phyloP scores from a whole-genome alignment of 2,888 invertebrate species.

The Melanchra persicariae region DNA sequence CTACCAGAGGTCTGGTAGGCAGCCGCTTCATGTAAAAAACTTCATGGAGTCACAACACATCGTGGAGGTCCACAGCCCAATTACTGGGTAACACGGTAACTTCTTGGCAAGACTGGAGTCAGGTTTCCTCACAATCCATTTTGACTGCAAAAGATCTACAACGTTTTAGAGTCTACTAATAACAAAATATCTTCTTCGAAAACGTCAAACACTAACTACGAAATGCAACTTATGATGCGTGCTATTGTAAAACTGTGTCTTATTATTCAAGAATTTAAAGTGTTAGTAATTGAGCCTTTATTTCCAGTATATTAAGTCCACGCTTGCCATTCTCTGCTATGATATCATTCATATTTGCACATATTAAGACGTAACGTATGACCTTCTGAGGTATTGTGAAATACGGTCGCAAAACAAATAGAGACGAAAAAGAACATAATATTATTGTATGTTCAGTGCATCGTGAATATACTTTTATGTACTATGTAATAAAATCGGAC shows the following conservation, averaged over 20 bases:
- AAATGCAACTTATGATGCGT: conserved; percentile 2
- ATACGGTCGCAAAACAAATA: conserved; percentile 35
- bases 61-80: no score
- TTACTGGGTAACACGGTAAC: no score
- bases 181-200: background rate
- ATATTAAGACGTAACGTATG: conserved; percentile 50
- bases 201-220: background rate
- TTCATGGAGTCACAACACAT: no score
- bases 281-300: conserved; percentile 41
- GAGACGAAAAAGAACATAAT: conserved; percentile 24
- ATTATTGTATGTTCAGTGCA: conserved; percentile 23
- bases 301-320: conserved; percentile 30
- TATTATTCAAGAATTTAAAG: conserved; percentile 24
- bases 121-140: no score
- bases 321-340: conserved; percentile 30
- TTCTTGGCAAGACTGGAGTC: no score
- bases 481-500: background rate
- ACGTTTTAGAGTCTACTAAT: background rate
- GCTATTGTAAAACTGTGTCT: conserved; percentile 16
- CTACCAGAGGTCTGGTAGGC: no score
- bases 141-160: no score
- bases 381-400: conserved; percentile 45
- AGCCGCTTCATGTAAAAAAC: no score
- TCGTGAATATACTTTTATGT: conserved; percentile 7
- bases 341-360: conserved; percentile 63